Evolutionary conservation across 2,797 vertebrate genomes (phyloP).

Genomic region (Oceanodroma leucorhoa): DNA sequence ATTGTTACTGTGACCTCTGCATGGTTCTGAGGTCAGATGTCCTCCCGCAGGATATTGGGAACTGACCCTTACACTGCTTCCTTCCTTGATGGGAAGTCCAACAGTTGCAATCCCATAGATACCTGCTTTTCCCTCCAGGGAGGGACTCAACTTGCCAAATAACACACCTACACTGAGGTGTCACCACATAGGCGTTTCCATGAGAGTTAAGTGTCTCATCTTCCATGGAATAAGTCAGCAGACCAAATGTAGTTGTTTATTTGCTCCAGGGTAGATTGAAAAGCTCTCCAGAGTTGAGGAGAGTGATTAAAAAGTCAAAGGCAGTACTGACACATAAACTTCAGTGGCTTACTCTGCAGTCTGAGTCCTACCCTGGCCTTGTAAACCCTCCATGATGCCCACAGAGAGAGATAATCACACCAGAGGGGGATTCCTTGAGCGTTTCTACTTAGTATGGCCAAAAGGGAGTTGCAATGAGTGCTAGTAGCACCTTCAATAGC

Average conservation of each 20-base stretch:
- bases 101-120: background rate
- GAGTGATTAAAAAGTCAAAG: background rate
- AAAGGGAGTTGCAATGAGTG: background rate
- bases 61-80: background rate
- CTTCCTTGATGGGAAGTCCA: background rate
- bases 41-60: background rate
- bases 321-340: background rate
- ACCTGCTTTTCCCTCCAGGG: background rate
- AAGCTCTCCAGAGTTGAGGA: background rate
- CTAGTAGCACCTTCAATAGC: background rate
- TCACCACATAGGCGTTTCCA: accelerated
- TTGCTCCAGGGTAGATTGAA: background rate
- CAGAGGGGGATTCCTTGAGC: background rate
- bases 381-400: background rate
- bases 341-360: background rate
- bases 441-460: background rate
- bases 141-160: background rate
- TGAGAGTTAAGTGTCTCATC: background rate
- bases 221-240: background rate
- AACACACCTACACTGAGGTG: background rate
- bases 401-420: background rate
- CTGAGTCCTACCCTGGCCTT: background rate
- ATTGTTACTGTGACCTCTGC: background rate
- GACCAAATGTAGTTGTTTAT: background rate
- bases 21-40: background rate